Evolutionary conservation across 2,113 vertebrate genomes (phyloP).

Genomic region (Apteryx owenii): DNA sequence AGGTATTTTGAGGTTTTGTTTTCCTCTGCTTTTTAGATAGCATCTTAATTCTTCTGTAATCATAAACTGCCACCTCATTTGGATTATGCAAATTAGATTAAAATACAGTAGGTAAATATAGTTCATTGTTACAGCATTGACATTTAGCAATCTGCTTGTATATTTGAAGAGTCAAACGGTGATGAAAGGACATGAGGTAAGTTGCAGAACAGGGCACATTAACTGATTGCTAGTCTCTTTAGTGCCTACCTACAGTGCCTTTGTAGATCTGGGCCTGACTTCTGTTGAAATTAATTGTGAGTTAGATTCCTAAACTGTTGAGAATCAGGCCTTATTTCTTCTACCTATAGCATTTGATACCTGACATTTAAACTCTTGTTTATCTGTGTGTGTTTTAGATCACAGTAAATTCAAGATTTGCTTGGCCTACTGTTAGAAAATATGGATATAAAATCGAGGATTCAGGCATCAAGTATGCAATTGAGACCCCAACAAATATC

Average conservation of each 20-base stretch:
- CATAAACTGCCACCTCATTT: neutral
- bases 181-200: neutral
- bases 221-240: neutral
- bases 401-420: constrained; percentile 87
- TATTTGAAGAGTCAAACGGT: neutral
- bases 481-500: constrained; percentile 87
- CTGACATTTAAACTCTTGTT: neutral
- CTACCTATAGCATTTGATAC: neutral
- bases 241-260: neutral
- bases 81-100: neutral
- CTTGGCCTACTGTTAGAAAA: constrained; percentile 89
- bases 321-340: neutral
- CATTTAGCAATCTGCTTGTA: neutral
- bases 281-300: neutral
- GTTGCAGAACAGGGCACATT: neutral
- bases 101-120: neutral
- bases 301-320: neutral
- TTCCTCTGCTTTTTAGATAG: neutral
- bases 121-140: neutral
- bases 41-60: neutral
- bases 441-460: constrained; percentile 92
- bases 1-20: neutral
- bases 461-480: constrained; percentile 92
- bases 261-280: neutral
- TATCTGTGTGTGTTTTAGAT: constrained; percentile 75